Percentiles rank a stretch among this genome's conserved stretches.
Conservation (phyloP, 2,113 vertebrate genomes). For the Phyllostomus hastatus region DNA sequence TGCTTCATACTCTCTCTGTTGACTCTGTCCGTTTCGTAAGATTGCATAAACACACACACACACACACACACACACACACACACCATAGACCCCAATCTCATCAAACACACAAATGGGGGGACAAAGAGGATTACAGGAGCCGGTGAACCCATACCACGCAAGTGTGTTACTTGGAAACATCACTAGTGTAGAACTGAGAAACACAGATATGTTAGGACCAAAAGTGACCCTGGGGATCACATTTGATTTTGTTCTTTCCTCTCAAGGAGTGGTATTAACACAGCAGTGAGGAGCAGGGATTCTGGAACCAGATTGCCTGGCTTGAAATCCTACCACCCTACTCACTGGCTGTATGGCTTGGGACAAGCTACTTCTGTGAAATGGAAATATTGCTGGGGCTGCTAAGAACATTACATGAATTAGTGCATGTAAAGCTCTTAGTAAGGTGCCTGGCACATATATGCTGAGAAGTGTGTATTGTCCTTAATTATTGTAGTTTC, state of each 20-base stretch:
- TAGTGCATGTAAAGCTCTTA: rapidly evolving
- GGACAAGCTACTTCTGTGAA: not conserved
- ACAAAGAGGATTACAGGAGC: not conserved
- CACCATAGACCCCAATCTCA: not conserved
- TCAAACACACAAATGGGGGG: not conserved
- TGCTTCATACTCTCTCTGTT: not conserved
- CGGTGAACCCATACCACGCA: not conserved
- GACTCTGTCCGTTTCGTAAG: not conserved
- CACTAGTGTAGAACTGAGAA: too few relatives aligned
- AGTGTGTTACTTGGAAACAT: not conserved
- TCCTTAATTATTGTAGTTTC: not conserved
- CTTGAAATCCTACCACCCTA: not conserved
- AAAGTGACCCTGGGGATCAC: not conserved
- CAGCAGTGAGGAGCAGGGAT: not conserved
- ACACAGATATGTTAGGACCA: not conserved
- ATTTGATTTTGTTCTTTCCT: not conserved
- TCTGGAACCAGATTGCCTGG: not conserved
- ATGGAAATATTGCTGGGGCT: rapidly evolving
- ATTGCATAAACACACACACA: not conserved
- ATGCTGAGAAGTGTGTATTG: not conserved
- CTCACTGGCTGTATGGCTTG: not conserved
- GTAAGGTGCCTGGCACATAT: rapidly evolving
- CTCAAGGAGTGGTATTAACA: not conserved
- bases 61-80: not conserved
- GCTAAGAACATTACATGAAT: not conserved